Conservation (phyloP, 2,797 vertebrate genomes). For the Glyptemys insculpta region DNA sequence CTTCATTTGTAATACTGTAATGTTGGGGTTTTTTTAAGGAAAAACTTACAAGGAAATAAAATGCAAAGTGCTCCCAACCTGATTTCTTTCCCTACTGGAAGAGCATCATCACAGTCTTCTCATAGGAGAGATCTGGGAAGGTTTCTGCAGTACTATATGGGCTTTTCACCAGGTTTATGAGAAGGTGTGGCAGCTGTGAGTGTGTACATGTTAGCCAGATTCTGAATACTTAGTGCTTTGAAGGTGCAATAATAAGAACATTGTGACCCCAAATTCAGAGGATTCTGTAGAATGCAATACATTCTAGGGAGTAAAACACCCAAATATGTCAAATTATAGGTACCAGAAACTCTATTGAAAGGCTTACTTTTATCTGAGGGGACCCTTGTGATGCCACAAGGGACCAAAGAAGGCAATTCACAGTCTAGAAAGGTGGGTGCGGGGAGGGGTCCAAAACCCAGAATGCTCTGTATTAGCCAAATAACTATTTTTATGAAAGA, state of each 20-base stretch:
- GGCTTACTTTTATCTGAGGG: background rate
- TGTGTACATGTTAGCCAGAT: background rate
- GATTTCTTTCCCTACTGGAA: background rate
- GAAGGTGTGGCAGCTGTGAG: background rate
- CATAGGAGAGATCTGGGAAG: background rate
- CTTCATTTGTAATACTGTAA: background rate
- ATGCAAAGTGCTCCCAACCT: background rate
- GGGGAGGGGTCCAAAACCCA: background rate
- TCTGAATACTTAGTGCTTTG: background rate
- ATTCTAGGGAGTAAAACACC: background rate
- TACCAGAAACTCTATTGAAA: background rate
- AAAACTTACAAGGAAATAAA: constrained; percentile 45
- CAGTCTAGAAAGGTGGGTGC: background rate
- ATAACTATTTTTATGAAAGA: background rate
- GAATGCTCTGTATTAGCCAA: background rate
- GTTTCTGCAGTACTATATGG: background rate
- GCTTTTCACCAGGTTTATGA: background rate
- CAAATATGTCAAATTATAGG: background rate
- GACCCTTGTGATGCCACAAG: background rate
- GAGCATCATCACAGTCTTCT: background rate
- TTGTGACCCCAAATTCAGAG: constrained; percentile 5
- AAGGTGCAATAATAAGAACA: background rate
- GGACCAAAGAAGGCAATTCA: background rate
- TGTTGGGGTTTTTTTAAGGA: background rate
- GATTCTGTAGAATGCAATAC: background rate